Evolutionary conservation across 2,888 invertebrate species (phyloP).

Genomic region (Hyalella azteca): DNA sequence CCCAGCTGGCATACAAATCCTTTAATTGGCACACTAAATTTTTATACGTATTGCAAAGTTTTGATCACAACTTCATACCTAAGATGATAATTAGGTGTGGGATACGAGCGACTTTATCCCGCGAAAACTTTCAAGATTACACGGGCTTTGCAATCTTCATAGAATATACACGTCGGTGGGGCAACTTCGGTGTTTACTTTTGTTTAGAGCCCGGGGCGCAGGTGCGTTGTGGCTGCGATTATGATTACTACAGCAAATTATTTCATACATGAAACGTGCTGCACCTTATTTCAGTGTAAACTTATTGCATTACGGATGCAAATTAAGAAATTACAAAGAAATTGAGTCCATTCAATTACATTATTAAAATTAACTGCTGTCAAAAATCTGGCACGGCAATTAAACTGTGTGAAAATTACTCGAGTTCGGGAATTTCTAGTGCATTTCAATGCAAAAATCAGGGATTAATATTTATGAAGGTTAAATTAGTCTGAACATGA

Average conservation of each 20-base stretch:
- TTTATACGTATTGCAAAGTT: constrained; percentile 36
- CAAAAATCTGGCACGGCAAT: too few relatives aligned
- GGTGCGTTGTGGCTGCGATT: constrained; percentile 13
- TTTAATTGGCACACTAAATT: constrained; percentile 38
- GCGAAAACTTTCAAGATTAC: constrained; percentile 4
- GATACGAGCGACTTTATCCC: constrained; percentile 32
- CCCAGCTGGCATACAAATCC: constrained; percentile 32
- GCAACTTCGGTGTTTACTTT: constrained; percentile 7
- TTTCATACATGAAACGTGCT: neutral
- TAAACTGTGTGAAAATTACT: too few relatives aligned
- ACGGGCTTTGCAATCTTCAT: constrained; percentile 11
- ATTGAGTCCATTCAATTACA: too few relatives aligned
- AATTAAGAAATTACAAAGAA: too few relatives aligned
- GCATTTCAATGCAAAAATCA: too few relatives aligned
- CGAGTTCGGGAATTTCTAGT: too few relatives aligned
- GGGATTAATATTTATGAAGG: too few relatives aligned
- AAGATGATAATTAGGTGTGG: constrained; percentile 36
- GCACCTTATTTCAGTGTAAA: neutral
- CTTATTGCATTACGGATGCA: too few relatives aligned
- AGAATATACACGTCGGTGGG: neutral
- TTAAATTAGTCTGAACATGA: too few relatives aligned
- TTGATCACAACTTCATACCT: constrained; percentile 32
- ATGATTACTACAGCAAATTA: constrained; percentile 30
- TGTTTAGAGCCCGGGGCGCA: constrained; percentile 1
- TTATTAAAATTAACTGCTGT: too few relatives aligned